Base-by-base conservation (phyloP, 2,888 invertebrate genomes). In the Peribatodes rhomboidaria region DNA sequence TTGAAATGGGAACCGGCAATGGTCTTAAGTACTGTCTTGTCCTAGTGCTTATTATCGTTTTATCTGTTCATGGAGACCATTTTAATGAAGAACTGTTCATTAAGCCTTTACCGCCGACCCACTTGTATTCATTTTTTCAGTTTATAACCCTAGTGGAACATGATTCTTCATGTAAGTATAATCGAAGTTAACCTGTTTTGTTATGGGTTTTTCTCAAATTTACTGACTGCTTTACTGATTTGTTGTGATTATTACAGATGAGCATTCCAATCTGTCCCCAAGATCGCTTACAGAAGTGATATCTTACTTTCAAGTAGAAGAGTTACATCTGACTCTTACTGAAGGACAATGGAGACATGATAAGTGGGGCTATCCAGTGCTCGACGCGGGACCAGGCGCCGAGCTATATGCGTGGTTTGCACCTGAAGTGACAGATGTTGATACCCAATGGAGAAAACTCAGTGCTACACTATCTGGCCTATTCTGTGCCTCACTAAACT, bases 401-500 rank as follows among this genome's bases (percentile, higher is more conserved):
- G 98, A 99, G 86, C 94, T 99, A 0, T 98, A 97, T 94, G 98
- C 97, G 0, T 99, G 99, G 98, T 99, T 99, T 82, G 94, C 95
- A 67, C 87, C 94, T 18, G 90, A 95, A 61, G 95, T 95, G 1
- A 73, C 80, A 53, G 94, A 97, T 85, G 95, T 98, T 9, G 96
- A 99, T 82, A 92, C 94, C 53, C 95, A 97, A 75, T 99, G 99
- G 99, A 95, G 95, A 77, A 96, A 97, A 75, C 90, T 99, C 35
- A 97, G 97, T 55, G 97, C 98, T 80, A 96, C 98, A 0, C 94
- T 99, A 41, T 98, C 99, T 16, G 99, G 99, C 1, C 94, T 99
- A 7, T 95, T 99, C 66, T 99, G 99, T 92, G 98, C 99, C 11
- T 99, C 99, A 1, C 92, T 99, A 11, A 99, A 99, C 89, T 99